phyloP scores from a whole-genome alignment of 2,888 invertebrate genomes.

The Andrena hattorfiana region DNA sequence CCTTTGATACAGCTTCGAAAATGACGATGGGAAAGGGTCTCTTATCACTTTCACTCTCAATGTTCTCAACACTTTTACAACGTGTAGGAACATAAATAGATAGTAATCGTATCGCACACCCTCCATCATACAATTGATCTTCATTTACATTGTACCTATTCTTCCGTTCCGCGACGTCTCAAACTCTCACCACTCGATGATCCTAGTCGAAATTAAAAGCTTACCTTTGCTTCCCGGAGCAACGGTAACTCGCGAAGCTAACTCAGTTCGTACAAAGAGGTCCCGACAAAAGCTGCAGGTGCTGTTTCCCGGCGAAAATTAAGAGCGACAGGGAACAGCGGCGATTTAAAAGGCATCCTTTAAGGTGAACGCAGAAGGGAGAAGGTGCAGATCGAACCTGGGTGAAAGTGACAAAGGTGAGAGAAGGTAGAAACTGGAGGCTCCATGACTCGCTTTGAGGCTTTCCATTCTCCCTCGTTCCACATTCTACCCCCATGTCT shows the following conservation, averaged over 20 bases:
- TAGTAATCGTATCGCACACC: too few relatives aligned
- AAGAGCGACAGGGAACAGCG: conserved; percentile 41
- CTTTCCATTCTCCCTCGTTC: conserved; percentile 33
- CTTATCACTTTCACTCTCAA: too few relatives aligned
- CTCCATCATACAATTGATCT: too few relatives aligned
- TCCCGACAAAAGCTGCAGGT: conserved; percentile 33
- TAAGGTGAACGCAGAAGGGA: not conserved
- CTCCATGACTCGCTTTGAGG: conserved; percentile 49
- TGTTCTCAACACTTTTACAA: too few relatives aligned
- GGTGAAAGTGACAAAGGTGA: conserved; percentile 60
- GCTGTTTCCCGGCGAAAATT: conserved; percentile 50
- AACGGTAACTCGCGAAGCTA: conserved; percentile 10
- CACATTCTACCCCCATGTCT: conserved; percentile 30
- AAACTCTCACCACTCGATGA: not conserved
- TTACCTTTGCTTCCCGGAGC: conserved; percentile 2
- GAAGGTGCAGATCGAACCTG: conserved; percentile 33
- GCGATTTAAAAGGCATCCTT: conserved; percentile 44
- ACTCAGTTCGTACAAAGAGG: conserved; percentile 32
- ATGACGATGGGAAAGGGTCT: too few relatives aligned
- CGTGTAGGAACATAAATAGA: too few relatives aligned
- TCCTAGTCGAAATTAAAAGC: conserved; percentile 12
- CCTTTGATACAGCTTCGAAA: too few relatives aligned
- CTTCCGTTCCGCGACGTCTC: not conserved
- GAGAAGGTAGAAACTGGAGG: conserved; percentile 41
- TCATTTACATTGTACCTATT: not conserved